Conservation (phyloP, 2,888 invertebrate species). For the Epirrhoe tristata region DNA sequence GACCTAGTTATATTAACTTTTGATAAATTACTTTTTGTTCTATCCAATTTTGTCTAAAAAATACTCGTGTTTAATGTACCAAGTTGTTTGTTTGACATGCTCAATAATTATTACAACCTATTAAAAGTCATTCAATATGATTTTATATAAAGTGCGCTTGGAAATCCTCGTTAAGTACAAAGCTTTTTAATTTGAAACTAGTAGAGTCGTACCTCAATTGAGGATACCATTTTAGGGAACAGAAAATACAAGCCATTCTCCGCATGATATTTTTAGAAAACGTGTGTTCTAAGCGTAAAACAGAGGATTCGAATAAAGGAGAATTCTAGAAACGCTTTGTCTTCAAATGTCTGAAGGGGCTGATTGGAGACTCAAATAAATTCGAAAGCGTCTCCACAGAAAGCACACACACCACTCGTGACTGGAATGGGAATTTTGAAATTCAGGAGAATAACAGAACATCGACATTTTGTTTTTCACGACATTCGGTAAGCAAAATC, state of each 20-base stretch:
- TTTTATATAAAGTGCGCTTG: too few species aligned
- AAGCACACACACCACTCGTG: constrained; percentile 54
- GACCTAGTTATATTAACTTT: constrained; percentile 65
- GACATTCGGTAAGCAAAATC: not conserved
- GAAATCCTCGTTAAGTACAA: too few species aligned
- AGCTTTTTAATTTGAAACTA: too few species aligned
- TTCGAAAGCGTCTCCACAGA: constrained; percentile 55
- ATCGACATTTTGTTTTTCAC: constrained; percentile 1
- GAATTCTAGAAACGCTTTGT: constrained; percentile 67
- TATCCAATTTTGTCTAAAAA: constrained; percentile 26
- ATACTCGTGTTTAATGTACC: constrained; percentile 34
- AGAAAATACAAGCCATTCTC: not conserved
- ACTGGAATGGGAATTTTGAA: constrained; percentile 49
- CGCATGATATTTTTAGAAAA: constrained; percentile 12
- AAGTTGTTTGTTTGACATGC: not conserved
- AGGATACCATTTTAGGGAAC: not conserved
- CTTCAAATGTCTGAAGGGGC: constrained; percentile 60
- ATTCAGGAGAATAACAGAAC: constrained; percentile 27
- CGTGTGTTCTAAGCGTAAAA: constrained; percentile 24
- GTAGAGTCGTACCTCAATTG: too few species aligned
- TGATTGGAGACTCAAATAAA: constrained; percentile 81
- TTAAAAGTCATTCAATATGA: too few species aligned
- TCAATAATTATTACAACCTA: not conserved
- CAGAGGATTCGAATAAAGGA: constrained; percentile 44
- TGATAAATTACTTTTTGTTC: constrained; percentile 62